These are phyloP conservation scores for Aphelenchoides bicaudatus DNA, from an alignment of 2,888 invertebrate species.

Conservation along the genomic window DNA sequence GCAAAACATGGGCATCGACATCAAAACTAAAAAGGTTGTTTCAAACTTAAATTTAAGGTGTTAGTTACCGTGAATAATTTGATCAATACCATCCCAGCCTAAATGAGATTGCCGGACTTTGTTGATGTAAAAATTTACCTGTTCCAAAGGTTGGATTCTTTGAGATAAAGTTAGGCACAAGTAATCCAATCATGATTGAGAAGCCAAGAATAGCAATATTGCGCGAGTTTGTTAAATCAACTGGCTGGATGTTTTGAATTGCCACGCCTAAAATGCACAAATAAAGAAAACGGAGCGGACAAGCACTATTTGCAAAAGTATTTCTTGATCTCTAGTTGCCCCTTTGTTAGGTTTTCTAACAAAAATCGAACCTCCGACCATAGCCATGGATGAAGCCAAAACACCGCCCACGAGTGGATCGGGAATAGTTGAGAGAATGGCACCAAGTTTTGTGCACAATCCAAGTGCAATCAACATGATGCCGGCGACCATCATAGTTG, in stretches of 20 bases:
- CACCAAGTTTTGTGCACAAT: slow-evolving; percentile 64
- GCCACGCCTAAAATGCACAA: slow-evolving; percentile 61
- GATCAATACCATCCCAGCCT: slow-evolving; percentile 33
- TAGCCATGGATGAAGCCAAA: slow-evolving; percentile 61
- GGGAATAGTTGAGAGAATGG: slow-evolving; percentile 64
- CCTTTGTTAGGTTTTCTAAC: no score
- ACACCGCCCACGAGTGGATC: slow-evolving; percentile 64
- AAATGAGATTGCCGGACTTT: neutral
- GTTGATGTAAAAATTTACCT: neutral
- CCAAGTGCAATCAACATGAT: slow-evolving; percentile 62
- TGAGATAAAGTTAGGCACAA: slow-evolving; percentile 54
- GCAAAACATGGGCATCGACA: slow-evolving; percentile 57
- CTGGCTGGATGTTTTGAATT: slow-evolving; percentile 64
- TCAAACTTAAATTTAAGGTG: no score
- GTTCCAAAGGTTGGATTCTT: slow-evolving; percentile 8
- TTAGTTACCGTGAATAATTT: slow-evolving; percentile 47
- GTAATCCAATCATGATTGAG: slow-evolving; percentile 79
- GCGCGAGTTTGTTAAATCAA: slow-evolving; percentile 77
- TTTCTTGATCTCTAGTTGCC: no score
- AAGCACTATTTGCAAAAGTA: slow-evolving; percentile 67
- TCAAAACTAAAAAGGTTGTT: no score
- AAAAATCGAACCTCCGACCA: slow-evolving; percentile 62
- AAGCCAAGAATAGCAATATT: slow-evolving; percentile 84
- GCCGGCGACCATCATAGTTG: slow-evolving; percentile 63
- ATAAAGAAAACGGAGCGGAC: slow-evolving; percentile 55